Evolutionary conservation across 2,113 vertebrate species (phyloP), one percentile per base, ranked within the genome.

Genomic region (Coryphaenoides rupestris): DNA sequence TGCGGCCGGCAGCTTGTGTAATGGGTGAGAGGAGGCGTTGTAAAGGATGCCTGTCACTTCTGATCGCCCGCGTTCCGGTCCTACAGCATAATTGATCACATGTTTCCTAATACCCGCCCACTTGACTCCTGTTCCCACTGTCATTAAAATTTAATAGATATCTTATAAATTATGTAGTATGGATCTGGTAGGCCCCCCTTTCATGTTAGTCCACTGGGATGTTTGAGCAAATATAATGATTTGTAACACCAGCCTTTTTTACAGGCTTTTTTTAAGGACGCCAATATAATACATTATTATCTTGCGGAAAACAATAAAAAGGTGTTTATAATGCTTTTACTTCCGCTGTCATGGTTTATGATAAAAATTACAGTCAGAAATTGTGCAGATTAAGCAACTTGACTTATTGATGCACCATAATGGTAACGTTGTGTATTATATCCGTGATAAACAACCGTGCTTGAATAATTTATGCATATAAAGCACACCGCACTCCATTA

Each of bases 391-490:
- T 74, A 90, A 86, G 73, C 79, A 84, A 66, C 72, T 76, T 83
- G 78, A 81, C 69, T 80, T 79, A 69, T 75, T 81, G 81, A 87
- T 89, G 78, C 63, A 79, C 76, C 73, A 19, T 80, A 79, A 76
- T 81, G 70, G 73, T 77, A 78, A 80, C 77, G 80, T 84, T 83
- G 33, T 40, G 13, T 40, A 40, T 40, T 12, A 40, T 40, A 40
- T 40, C 80, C 70, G 77, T 56, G 54, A 86, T 80, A 83, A 89
- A 86, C 83, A 87, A 78, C 75, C 73, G 78, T 69, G 85, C 89
- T 87, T 87, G 74, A 88, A 89, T 91, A 90, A 92, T 90, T 83
- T 84, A 92, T 91, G 85, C 85, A 74, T 68, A 71, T 63, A 47
- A 54, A 74, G 71, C 61, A 59, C 85, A 72, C 72, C 78, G 76